Evolutionary conservation across 2,113 vertebrate species (phyloP), one percentile per base, ranked within the genome.

Genomic region (Otolemur garnettii): DNA sequence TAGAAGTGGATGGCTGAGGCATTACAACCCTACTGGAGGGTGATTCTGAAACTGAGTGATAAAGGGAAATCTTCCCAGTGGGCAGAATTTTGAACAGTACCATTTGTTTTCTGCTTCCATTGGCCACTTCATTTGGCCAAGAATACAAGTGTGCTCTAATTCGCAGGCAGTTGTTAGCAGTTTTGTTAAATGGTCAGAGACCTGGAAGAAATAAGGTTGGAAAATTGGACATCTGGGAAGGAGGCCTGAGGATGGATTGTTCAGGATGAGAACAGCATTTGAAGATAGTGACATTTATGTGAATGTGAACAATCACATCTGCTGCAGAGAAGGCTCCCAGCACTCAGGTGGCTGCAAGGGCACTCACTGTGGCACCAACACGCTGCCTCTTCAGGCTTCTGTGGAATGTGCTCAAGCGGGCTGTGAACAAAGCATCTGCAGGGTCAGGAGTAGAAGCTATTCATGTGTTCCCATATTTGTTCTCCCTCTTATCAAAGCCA

Each of bases 171-270:
- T 85, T 95, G 64, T 59, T 91, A 91, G 83, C 10, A 84, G 38
- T 95, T 95, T 95, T 79, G 28, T 50, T 95, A 59, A 97, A 93
- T 84, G 57, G 68, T 88, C 64, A 87, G 14, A 4, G 17, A 72
- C 66, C 81, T 96, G 93, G 79, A 95, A 86, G 42, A 13, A 91
- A 77, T 33, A 87, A n/a, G 21, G 12, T 79, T 74, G 82, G 90
- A 95, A 95, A 95, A 79, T 45, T 95, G 86, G 60, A 97, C 72
- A 62, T 89, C 64, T 80, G 8, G 33, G 30, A 18, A n/a, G 69
- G 66, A 50, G 5, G 33, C 62, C 79, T 74, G 19, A 82, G 35
- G 35, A 68, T 45, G 55, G 28, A 45, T 45, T 33, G 79, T 89
- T 79, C 28, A 75, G 24, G 68, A 57, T 35, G 19, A 95, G 50